These are phyloP conservation scores for Varanus komodoensis DNA, from an alignment of 2,113 vertebrate species.

Conservation along the genomic window DNA sequence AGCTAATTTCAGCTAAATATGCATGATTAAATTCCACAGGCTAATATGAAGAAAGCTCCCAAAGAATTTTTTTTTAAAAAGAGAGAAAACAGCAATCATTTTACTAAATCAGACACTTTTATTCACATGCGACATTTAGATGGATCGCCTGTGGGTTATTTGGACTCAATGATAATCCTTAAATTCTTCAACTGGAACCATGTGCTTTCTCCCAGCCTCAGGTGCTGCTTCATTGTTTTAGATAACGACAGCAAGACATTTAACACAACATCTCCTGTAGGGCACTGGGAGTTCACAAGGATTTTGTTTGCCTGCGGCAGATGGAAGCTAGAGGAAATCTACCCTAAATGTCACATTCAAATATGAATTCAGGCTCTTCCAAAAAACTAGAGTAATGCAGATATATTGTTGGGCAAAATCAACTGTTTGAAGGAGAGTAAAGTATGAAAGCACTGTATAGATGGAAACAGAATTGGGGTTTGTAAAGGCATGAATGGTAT, in stretches of 20 bases:
- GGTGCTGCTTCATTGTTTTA: conserved; percentile 34
- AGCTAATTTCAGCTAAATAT: neutral
- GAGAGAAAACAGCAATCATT: conserved; percentile 14
- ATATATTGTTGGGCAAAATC: neutral
- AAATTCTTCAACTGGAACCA: conserved; percentile 20
- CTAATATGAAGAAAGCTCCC: neutral
- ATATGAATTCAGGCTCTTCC: conserved; percentile 14
- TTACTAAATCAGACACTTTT: conserved; percentile 18
- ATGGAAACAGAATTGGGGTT: no score
- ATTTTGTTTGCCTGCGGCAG: conserved; percentile 15
- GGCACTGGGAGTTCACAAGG: neutral
- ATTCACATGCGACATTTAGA: conserved; percentile 37
- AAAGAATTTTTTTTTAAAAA: neutral
- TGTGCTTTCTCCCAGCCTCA: conserved; percentile 7
- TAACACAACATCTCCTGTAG: conserved; percentile 15
- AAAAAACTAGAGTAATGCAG: neutral
- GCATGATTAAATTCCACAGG: neutral
- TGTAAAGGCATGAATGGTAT: no score
- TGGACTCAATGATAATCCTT: conserved; percentile 24
- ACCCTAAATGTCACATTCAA: conserved; percentile 31
- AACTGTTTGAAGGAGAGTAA: neutral
- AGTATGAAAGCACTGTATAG: neutral
- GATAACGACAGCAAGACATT: conserved; percentile 32
- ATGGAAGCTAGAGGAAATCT: conserved; percentile 11
- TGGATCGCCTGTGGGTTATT: conserved; percentile 20